Base-by-base conservation (phyloP, 2,888 invertebrate genomes). In the Agriopis marginaria region DNA sequence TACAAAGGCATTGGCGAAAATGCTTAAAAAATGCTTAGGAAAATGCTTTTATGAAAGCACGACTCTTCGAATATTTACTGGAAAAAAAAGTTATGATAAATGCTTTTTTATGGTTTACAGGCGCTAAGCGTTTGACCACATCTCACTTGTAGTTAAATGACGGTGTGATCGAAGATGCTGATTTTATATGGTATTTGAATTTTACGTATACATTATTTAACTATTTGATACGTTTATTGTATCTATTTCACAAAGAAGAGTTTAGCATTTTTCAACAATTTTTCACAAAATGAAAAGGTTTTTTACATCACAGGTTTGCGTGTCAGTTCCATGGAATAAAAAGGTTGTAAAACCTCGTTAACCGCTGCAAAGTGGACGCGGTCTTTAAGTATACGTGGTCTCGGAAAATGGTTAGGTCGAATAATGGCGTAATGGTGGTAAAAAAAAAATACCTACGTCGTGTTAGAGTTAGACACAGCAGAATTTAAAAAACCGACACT, bases 321-420 rank as follows among this genome's bases (percentile, higher is more conserved):
- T 67, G 67, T 58, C 50, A 11, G 44, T 32, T 50, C 51, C 67
- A 17, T 44, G 63, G 45, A 67, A 67, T 62, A 67, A 51, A 58
- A 67, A 67, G 51, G 62, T 7, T 62, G 60, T 66, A 42, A 54
- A 68, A 71, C 68, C 66, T 56, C 67, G 65, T 72, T 75, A 75
- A 71, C 73, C 69, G 70, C 61, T 61, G 56, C 32, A 71, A 68
- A 62, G 62, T 63, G 70, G 65, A 60, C 63, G 45, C 58, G 47
- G 54, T 40, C 58, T 74, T 71, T 74, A 75, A 6, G 61, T 67
- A 71, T 75, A 77, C 10, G 42, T 56, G 42, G 39, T n/a, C 40
- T 1, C 10, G 12, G 10, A 56, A 12, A 40, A 9, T 42, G 7
- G 7, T 10, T 7, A 42, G 9, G n/a, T 0, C 14, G 47, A 47